Evolutionary conservation across 2,888 invertebrate species (phyloP).

Genomic region (Eilema depressum): DNA sequence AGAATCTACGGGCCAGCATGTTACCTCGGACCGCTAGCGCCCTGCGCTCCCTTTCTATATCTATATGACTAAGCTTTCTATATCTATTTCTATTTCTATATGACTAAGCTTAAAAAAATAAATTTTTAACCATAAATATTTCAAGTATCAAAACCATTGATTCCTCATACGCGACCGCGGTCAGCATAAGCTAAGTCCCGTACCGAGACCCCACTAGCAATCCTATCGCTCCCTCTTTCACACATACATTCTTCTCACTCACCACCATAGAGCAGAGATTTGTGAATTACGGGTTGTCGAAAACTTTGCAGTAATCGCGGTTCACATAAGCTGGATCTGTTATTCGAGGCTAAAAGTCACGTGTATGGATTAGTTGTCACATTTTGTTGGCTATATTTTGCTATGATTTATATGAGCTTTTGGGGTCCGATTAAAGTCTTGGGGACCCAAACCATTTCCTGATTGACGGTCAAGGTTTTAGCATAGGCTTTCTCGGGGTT

Average conservation of each 20-base stretch:
- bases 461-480: too few species aligned
- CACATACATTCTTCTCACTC: constrained; percentile 48
- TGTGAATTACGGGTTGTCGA: constrained; percentile 46
- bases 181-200: constrained; percentile 62
- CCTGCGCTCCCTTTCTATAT: too few species aligned
- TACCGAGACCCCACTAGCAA: constrained; percentile 44
- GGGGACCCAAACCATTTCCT: too few species aligned
- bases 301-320: constrained; percentile 39
- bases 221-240: constrained; percentile 45
- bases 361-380: constrained; percentile 43
- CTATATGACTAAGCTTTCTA: too few species aligned
- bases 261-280: constrained; percentile 32
- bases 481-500: too few species aligned
- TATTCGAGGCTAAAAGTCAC: constrained; percentile 42
- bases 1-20: too few species aligned
- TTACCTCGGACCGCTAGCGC: too few species aligned
- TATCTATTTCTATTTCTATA: too few species aligned
- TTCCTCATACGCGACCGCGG: constrained; percentile 56
- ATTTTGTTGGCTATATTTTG: constrained; percentile 1
- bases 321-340: constrained; percentile 47
- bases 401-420: too few species aligned
- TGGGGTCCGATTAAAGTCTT: too few species aligned
- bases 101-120: too few species aligned
- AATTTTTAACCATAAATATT: constrained; percentile 13
- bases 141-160: constrained; percentile 67